Evolutionary conservation across 2,888 invertebrate species (phyloP).

Genomic region (Eilema sororculum): DNA sequence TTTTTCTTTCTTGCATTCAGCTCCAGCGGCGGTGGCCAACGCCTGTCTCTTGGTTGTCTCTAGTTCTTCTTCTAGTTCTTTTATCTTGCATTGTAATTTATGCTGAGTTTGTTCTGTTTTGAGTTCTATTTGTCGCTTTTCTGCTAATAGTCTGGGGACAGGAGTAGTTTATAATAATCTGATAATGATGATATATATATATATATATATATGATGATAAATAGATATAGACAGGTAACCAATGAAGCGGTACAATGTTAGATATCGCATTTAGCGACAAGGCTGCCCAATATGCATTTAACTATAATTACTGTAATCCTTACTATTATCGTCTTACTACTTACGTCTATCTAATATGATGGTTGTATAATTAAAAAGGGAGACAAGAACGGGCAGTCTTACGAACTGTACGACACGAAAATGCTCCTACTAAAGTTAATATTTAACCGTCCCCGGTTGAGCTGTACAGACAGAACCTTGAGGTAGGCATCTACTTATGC

Average conservation of each 20-base stretch:
- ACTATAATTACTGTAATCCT: too few species aligned
- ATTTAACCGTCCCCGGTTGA: background rate
- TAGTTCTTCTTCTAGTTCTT: constrained; percentile 69
- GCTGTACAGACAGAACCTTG: background rate
- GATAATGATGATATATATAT: background rate
- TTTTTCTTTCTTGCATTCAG: constrained; percentile 65
- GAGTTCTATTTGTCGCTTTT: constrained; percentile 69
- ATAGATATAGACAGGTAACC: too few species aligned
- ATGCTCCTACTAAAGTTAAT: background rate
- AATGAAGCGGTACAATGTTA: too few species aligned
- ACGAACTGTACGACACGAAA: background rate
- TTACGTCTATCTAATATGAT: too few species aligned
- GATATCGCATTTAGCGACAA: too few species aligned
- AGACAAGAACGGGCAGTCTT: background rate
- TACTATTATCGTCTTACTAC: too few species aligned
- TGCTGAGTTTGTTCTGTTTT: constrained; percentile 58
- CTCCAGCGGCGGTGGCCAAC: constrained; percentile 60
- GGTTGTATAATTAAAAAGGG: too few species aligned
- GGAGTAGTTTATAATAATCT: background rate
- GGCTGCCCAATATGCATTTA: too few species aligned
- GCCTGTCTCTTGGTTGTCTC: constrained; percentile 69
- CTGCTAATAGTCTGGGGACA: constrained; percentile 66
- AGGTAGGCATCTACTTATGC: too few species aligned
- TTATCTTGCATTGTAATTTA: constrained; percentile 63
- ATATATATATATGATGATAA: too few species aligned